phyloP scores from a whole-genome alignment of 2,797 vertebrate species.

The Craterocephalus amniculus region DNA sequence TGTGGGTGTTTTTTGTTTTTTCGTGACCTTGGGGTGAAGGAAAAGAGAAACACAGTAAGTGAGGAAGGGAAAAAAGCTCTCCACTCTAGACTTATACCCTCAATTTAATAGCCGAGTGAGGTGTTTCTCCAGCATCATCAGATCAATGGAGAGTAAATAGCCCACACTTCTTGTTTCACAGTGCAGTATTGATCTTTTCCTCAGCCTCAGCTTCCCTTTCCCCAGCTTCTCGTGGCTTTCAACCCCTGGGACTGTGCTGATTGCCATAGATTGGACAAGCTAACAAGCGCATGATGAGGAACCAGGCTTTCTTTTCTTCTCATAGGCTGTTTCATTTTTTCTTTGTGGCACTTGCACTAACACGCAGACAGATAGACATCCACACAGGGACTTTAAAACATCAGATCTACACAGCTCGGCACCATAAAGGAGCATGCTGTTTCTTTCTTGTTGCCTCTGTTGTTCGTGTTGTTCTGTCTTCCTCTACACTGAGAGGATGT shows the following conservation, averaged over 20 bases:
- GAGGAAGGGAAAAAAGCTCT: slow-evolving; percentile 63
- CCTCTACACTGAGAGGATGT: slow-evolving; percentile 75
- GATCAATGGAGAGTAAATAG: slow-evolving; percentile 99
- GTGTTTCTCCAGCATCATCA: slow-evolving; percentile 99
- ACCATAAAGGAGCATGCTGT: slow-evolving; percentile 81
- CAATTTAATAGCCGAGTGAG: slow-evolving; percentile 98
- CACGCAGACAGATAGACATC: slow-evolving; percentile 81
- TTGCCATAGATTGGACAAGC: slow-evolving; percentile 99
- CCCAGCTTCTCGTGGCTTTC: slow-evolving; percentile 92
- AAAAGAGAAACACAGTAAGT: slow-evolving; percentile 59
- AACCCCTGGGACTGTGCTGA: slow-evolving; percentile 97
- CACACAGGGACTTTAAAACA: slow-evolving; percentile 79
- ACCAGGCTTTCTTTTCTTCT: slow-evolving; percentile 86
- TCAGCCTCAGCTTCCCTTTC: slow-evolving; percentile 94
- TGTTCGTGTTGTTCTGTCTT: slow-evolving; percentile 70
- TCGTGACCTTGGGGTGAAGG: slow-evolving; percentile 89
- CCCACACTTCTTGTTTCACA: slow-evolving; percentile 99
- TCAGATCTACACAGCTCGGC: slow-evolving; percentile 80
- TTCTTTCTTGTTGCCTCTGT: slow-evolving; percentile 76
- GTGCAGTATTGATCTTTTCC: slow-evolving; percentile 98
- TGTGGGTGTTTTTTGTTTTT: slow-evolving; percentile 87
- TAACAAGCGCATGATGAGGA: slow-evolving; percentile 99
- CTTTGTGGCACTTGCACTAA: slow-evolving; percentile 84
- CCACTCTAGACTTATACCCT: slow-evolving; percentile 93
- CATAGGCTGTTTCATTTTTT: slow-evolving; percentile 83